Evolutionary conservation across 2,888 invertebrate genomes (phyloP), one percentile per base, ranked within the genome.

Genomic region (Melikaiella ostensackeni): DNA sequence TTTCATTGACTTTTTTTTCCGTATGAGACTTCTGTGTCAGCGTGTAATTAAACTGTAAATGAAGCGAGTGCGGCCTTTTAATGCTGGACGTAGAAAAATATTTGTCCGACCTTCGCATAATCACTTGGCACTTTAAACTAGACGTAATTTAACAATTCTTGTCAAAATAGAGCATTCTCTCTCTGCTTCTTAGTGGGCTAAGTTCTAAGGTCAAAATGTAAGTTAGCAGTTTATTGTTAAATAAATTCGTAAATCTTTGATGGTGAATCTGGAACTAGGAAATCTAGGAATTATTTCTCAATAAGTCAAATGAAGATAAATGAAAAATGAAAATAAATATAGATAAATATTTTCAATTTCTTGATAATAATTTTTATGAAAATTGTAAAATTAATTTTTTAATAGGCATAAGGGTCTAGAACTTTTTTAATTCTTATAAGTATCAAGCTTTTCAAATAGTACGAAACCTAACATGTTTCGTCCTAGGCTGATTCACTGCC

Each of bases 71-170:
- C 16, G 27, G 59, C 11, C 59, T 59, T 59, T 27, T 59, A 24
- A 27, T 59, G 27, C 27, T 59, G 59, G 11, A 59, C 59, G 59
- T 59, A 42, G 38, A 21, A 35, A 64, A 64, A 64, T 64, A 64
- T 64, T 64, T 64, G n/a, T 11, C 24, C 16, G 38, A 21, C 64
- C 64, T 64, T 64, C 42, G 64, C n/a, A 42, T 64, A 38, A 24
- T 38, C 21, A 38, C 64, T 64, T 64, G 64, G 35, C 38, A 64
- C 21, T 24, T 42, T 64, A 64, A 64, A 64, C 64, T 42, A 21
- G 38, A 24, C 38, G 64, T 11, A 35, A 64, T 64, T 64, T 24
- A 64, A 64, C 64, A 42, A 64, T 64, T 64, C 16, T n/a, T 64
- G 59, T 59, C 59, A 59, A 59, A 59, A 59, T 27, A 59, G 59